These are phyloP conservation scores for Carterocephalus palaemon DNA, from an alignment of 2,888 invertebrate genomes.

Conservation along the genomic window DNA sequence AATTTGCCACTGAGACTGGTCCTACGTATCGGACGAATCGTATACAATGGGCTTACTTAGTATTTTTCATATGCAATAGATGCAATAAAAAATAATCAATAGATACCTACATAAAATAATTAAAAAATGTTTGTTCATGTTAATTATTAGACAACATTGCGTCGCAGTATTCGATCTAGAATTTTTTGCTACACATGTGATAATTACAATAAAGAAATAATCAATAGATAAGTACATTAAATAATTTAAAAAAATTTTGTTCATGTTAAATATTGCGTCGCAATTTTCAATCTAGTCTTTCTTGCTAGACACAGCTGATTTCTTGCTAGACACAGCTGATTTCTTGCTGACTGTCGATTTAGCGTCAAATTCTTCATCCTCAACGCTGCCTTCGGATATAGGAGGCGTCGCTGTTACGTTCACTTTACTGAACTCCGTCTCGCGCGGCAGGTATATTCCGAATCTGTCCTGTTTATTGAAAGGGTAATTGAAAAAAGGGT, in stretches of 20 bases:
- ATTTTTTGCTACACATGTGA: no score
- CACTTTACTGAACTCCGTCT: slow-evolving; percentile 26
- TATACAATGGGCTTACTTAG: no score
- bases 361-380: slow-evolving; percentile 32
- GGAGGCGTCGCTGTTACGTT: slow-evolving; percentile 59
- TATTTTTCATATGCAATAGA: no score
- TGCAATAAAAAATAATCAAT: no score
- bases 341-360: slow-evolving; percentile 41
- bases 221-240: background rate
- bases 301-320: slow-evolving; percentile 35
- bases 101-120: no score
- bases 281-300: slow-evolving; percentile 19
- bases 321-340: slow-evolving; percentile 36
- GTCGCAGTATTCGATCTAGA: no score
- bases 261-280: background rate
- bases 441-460: slow-evolving; percentile 58
- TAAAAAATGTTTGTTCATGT: no score
- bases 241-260: background rate
- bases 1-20: no score
- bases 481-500: slow-evolving; percentile 1
- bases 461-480: slow-evolving; percentile 57
- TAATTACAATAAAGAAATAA: no score
- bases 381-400: slow-evolving; percentile 39
- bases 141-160: no score
- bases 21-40: no score